Evolutionary conservation across 2,888 invertebrate genomes (phyloP), one percentile per base, ranked within the genome.

Genomic region (Ennomos fuscantarius): DNA sequence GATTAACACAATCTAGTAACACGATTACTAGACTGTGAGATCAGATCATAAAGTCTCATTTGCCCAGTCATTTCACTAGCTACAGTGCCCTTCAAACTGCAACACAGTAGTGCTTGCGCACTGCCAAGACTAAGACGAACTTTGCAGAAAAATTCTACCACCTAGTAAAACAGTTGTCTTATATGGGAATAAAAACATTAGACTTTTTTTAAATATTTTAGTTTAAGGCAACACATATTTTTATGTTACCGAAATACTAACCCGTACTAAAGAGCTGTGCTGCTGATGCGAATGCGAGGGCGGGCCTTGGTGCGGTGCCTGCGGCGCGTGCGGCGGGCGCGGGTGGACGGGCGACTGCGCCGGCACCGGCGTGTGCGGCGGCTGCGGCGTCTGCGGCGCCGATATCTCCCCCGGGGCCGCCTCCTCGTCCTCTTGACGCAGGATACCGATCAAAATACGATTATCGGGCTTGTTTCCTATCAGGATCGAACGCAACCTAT

Each of bases 401-500:
- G 89, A 89, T 49, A 80, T 82, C 73, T 89, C 90, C 67, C 89
- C 84, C 54, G 86, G 81, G 46, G 81, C 85, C 60, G 89, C 91
- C 70, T 92, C 92, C 68, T 92, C 92, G 62, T 90, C 89, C 72
- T 89, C 87, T 69, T 90, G 88, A 35, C 60, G 54, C 51, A 92
- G 70, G 63, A 92, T 73, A 57, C 86, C 87, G 69, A 89, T 91
- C 49, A 92, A 66, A 42, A 92, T 89, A 9, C 83, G 86, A 66
- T 90, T 87, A 59, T 85, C 86, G 80, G 87, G 81, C 86, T 93
- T 93, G 69, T 87, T 87, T 70, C 93, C 15, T n/a, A n/a, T 94
- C 63, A 95, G 88, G 55, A 95, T 85, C 69, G 90, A 89, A 44
- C 95, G 90, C 70, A 95, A 84, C 60, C 94, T 91, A 62, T 90